Conservation (phyloP, 2,888 invertebrate species). For the Romanomermis culicivorax region DNA sequence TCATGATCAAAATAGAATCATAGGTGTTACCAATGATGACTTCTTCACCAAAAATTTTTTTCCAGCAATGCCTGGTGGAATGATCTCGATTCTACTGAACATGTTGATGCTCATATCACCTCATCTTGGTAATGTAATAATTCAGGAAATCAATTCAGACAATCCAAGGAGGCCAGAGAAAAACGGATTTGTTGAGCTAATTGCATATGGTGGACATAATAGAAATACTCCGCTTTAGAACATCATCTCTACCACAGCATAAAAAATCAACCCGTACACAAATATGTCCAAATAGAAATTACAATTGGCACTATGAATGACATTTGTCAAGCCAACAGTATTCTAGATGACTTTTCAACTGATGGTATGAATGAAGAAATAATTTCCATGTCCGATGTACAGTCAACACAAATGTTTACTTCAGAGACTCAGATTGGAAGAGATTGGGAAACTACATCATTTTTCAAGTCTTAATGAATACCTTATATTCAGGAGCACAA, state of each 20-base stretch:
- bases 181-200: not conserved
- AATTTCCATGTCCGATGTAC: not conserved
- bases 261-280: not conserved
- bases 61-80: too few relatives aligned
- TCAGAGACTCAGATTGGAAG: too few relatives aligned
- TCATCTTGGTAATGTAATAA: too few relatives aligned
- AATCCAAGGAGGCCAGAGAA: not conserved
- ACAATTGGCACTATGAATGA: not conserved
- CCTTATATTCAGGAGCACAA: not conserved
- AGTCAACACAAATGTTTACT: not conserved
- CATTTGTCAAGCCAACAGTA: not conserved
- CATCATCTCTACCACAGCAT: not conserved
- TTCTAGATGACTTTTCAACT: not conserved
- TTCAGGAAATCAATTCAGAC: not conserved
- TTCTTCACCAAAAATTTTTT: too few relatives aligned
- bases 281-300: not conserved
- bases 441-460: not conserved
- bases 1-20: too few relatives aligned
- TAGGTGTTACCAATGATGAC: too few relatives aligned
- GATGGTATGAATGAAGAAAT: not conserved
- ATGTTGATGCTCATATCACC: too few relatives aligned
- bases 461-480: not conserved
- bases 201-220: not conserved
- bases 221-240: not conserved
- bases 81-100: too few relatives aligned